Evolutionary conservation across 2,888 invertebrate species (phyloP), one percentile per base, ranked within the genome.

Genomic region (Rhorus exstirpatorius): DNA sequence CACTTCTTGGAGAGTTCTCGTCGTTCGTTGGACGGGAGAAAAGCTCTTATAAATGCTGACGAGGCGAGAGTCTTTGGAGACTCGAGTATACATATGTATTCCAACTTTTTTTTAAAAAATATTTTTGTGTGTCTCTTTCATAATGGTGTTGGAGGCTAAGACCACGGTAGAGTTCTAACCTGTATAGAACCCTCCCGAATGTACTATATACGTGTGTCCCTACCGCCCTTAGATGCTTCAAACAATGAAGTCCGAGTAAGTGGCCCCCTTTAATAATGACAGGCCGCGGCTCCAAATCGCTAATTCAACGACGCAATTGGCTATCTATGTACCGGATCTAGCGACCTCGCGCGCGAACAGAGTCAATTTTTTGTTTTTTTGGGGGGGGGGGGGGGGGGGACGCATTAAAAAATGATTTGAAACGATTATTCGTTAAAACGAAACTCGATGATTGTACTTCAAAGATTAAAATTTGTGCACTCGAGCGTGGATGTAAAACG

Each of bases 201-300:
- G n/a, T 46, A n/a, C 10, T 35, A 12, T 55, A 17, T 46, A 19
- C 24, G 31, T 14, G 21, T 55, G n/a, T 55, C 7, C 58, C 21
- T 24, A 19, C 55, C 55, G 14, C 53, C 55, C 60, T 58, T 61
- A 58, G 53, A 71, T 67, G 53, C 31, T 26, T 53, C 51, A 67
- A 67, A 74, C 77, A 81, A 77, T 68, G 65, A 78, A n/a, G n/a
- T n/a, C n/a, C n/a, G 61, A 68, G 85, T 88, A 88, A 89, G 87
- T 89, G 89, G 89, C 87, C 86, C 87, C 86, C 85, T 82, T 83
- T 84, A 79, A 68, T 89, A 89, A 89, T 89, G 86, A 89, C 87
- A 88, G 87, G 87, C 86, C 85, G 86, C 86, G 85, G 19, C 35
- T 75, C 83, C 44, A 84, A 83, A 84, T 85, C 84, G 86, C 87